Conservation (phyloP, 1,140 invertebrate genomes). For the Saccostrea echinata region DNA sequence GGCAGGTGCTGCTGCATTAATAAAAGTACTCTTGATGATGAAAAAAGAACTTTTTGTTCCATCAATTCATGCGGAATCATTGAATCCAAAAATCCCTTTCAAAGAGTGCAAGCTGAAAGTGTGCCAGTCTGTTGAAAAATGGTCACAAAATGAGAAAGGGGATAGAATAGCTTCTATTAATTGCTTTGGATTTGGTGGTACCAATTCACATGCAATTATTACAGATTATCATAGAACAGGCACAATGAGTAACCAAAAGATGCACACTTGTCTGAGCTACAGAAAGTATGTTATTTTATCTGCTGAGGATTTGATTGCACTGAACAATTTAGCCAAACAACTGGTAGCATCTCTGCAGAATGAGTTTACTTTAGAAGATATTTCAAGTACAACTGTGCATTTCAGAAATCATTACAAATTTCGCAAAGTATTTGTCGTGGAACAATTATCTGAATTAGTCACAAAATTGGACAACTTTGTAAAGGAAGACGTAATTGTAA, state of each 20-base stretch:
- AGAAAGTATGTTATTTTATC: background rate
- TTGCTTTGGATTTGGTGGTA: slow-evolving; percentile 97
- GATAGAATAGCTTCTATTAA: slow-evolving; percentile 92
- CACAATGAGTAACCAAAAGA: background rate
- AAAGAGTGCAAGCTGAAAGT: slow-evolving; percentile 50
- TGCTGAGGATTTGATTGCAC: background rate
- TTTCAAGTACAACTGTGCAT: background rate
- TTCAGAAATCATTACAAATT: background rate
- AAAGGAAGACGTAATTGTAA: background rate
- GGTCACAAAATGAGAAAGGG: slow-evolving; percentile 82
- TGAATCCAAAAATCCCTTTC: slow-evolving; percentile 90
- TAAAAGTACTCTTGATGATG: slow-evolving; percentile 94
- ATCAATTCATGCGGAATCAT: slow-evolving; percentile 92
- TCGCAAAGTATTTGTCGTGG: background rate
- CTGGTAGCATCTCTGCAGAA: background rate
- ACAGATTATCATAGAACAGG: slow-evolving; percentile 80
- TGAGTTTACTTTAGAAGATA: background rate
- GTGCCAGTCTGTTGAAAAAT: slow-evolving; percentile 89
- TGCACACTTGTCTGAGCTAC: background rate
- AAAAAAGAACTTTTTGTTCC: slow-evolving; percentile 90
- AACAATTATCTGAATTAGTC: background rate
- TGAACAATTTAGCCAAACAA: background rate
- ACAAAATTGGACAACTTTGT: background rate
- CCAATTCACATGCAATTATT: slow-evolving; percentile 94
- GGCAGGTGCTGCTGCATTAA: slow-evolving; percentile 91